Base-by-base conservation (phyloP, 1,140 invertebrate species). In the Megalonaias nervosa region DNA sequence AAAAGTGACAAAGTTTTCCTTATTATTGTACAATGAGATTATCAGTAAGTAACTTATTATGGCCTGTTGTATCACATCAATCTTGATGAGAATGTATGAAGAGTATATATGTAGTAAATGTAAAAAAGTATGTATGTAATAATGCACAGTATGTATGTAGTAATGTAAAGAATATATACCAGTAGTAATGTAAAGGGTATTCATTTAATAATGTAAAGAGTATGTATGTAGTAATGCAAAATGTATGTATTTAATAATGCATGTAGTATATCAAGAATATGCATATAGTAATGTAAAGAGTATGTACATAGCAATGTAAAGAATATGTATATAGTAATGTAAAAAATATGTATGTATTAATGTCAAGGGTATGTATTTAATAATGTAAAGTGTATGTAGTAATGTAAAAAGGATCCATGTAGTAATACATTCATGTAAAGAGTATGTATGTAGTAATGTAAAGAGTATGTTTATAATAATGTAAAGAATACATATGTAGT, bases 1-100 rank as follows among this genome's bases (percentile, higher is more conserved):
- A 61, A 86, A 86, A 48, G 64, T 16, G 74, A 75, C 56, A 61
- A 67, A 80, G 17, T 2, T n/a, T 19, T 21, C 16, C 12, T 64
- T 55, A 21, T 31, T 31, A 31, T 31, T 31, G 38, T 9, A 23
- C 11, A 12, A 67, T 56, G 17, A 67, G 15, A 58, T 21, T 23
- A 69, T 38, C 11, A 55, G 16, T 66, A 65, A 69, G 26, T 57
- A 48, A 19, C 17, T 56, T 14, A 5, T 9, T 19, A 19, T 62
- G 14, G 2, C 1, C 19, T 9, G 26, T 13, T 58, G 16, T 55
- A 60, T 13, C 59, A 66, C 61, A 62, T 23, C 19, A 31, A 71
- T 23, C 55, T 16, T 56, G 26, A 31, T 31, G 26, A 31, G 26
- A 31, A 31, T 2, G 26, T 31, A 31, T 31, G 26, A 31, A 31